Evolutionary conservation across 2,113 vertebrate species (phyloP), one percentile per base, ranked within the genome.

Genomic region (Podilymbus podiceps): DNA sequence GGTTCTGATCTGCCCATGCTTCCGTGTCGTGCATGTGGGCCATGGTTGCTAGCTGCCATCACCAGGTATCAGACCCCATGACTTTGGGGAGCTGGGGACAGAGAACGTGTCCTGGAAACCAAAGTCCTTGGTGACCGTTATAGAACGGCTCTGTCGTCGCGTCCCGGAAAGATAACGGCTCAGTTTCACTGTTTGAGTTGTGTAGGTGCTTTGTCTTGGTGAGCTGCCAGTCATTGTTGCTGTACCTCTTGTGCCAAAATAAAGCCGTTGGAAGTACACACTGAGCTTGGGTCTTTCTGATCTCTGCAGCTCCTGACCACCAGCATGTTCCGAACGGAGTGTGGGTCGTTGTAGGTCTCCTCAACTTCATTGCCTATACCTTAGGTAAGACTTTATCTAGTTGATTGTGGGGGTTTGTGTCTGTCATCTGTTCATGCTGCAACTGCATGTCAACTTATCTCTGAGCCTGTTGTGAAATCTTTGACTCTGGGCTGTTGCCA

Each of bases 331-430:
- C 99, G 3, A 99, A 98, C 2, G 98, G 98, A 95, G 99, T 99
- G 19, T 99, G 99, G 99, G 98, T 99, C 40, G 64, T 99, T 6
- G 99, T 99, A 63, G 99, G 99, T 56, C 95, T 99, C 93, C 99
- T 99, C 96, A 99, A 99, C 98, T 99, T 99, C 88, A 76, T 98
- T 59, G 99, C 99, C 50, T 99, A 99, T 44, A 99, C 99, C 0
- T 98, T 99, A 28, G 99, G 99, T 99, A 98, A 98, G 99, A 72
- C 52, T 42, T 64, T 21, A 30, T 9, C 38, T 52, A 15, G 50
- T 19, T 31, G 6, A 8, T 20, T 33, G 46, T 16, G 47, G n/a
- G 46, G n/a, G 23, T 25, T 42, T 38, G 17, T 60, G 58, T 23
- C n/a, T 22, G 30, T 67, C 11, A 6, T 22, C 52, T 63, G 4